Conservation (phyloP, 2,797 vertebrate species). For the Acridotheres tristis region DNA sequence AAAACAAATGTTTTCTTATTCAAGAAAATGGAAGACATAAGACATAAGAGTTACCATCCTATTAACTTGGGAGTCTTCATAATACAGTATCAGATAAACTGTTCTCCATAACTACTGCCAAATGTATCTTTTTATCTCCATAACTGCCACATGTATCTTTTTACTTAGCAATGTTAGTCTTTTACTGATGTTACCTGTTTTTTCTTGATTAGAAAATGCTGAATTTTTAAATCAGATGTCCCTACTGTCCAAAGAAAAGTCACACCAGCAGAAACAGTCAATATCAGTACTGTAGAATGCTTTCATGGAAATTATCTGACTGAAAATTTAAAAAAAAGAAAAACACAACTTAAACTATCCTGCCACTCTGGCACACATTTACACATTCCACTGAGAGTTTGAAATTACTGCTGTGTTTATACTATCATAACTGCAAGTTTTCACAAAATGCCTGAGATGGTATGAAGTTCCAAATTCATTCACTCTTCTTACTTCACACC, state of each 20-base stretch:
- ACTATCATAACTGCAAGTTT: background rate
- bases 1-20: background rate
- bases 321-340: background rate
- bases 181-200: background rate
- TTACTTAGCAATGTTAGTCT: background rate
- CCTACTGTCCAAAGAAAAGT: background rate
- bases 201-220: background rate
- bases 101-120: background rate
- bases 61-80: background rate
- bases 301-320: background rate
- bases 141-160: background rate
- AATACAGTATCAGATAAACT: background rate
- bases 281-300: background rate
- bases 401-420: background rate
- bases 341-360: background rate
- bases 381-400: background rate
- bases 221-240: background rate
- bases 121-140: background rate
- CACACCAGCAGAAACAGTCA: background rate
- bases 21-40: background rate
- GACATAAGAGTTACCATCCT: background rate
- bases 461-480: background rate
- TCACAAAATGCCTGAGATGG: background rate
- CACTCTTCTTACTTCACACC: background rate
- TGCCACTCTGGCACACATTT: background rate